Evolutionary conservation across 1,140 invertebrate species (phyloP).

Genomic region (Drosophila ogumai): DNA sequence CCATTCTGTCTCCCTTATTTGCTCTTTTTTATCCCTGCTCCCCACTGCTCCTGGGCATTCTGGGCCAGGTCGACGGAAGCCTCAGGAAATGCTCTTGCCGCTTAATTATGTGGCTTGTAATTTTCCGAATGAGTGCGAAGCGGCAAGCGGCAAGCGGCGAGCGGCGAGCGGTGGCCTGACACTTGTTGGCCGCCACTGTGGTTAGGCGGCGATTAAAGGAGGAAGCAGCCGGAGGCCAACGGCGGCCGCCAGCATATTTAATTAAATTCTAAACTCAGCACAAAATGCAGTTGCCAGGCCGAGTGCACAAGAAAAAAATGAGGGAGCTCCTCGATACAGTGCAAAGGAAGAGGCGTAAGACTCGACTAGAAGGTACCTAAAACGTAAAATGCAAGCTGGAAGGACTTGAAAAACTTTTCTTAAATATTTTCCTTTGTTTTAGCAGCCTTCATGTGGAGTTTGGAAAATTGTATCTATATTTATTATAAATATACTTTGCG

Average conservation of each 20-base stretch:
- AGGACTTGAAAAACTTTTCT: too few species aligned
- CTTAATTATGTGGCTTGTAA: constrained; percentile 69
- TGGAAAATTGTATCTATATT: too few species aligned
- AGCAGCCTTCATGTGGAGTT: too few species aligned
- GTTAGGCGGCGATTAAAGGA: constrained; percentile 55
- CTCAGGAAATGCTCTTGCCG: constrained; percentile 59
- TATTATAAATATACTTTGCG: background rate
- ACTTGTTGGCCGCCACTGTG: constrained; percentile 56
- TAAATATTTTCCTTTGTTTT: too few species aligned
- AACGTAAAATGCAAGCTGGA: too few species aligned
- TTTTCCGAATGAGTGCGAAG: constrained; percentile 53
- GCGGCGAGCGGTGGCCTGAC: constrained; percentile 28
- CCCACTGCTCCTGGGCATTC: background rate
- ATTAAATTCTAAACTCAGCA: constrained; percentile 65
- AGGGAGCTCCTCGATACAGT: constrained; percentile 6
- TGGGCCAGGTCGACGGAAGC: constrained; percentile 33
- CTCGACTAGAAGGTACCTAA: background rate
- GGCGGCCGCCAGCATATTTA: constrained; percentile 53
- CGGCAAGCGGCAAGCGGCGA: background rate
- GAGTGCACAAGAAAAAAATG: background rate
- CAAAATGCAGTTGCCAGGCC: constrained; percentile 36
- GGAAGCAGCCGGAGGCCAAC: constrained; percentile 24
- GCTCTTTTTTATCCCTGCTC: background rate
- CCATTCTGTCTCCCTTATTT: constrained; percentile 2
- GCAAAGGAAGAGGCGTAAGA: background rate